Conservation (phyloP, 2,888 invertebrate species). For the Peribatodes rhomboidaria region DNA sequence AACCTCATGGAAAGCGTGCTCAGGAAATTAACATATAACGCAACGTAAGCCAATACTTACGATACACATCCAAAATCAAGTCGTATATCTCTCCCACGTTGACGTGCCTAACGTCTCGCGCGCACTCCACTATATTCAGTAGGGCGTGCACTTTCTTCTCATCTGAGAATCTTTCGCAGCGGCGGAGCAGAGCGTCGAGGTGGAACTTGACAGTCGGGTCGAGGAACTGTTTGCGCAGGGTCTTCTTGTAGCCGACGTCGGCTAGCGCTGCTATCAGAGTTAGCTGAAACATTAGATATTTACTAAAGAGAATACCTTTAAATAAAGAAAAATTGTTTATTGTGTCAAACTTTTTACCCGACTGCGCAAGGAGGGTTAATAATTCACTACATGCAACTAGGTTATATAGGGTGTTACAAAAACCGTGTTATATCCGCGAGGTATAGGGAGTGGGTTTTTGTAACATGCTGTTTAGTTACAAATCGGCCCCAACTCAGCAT, state of each 20-base stretch:
- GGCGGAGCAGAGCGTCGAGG: conserved; percentile 79
- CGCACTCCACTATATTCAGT: conserved; percentile 69
- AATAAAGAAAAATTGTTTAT: not conserved
- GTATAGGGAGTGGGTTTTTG: no score
- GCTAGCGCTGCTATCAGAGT: conserved; percentile 84
- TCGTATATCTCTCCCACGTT: conserved; percentile 75
- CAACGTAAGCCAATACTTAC: conserved; percentile 66
- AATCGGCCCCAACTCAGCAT: no score
- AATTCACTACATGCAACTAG: no score
- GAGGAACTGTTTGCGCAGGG: conserved; percentile 78
- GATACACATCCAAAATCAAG: conserved; percentile 79
- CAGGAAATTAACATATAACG: no score
- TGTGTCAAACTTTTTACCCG: no score
- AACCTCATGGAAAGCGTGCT: no score
- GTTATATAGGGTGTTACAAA: no score
- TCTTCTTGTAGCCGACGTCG: conserved; percentile 82
- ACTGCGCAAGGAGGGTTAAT: no score
- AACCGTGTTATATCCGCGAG: no score
- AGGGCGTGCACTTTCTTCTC: conserved; percentile 71
- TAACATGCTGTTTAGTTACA: no score
- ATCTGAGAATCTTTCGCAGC: conserved; percentile 80
- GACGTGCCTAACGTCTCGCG: conserved; percentile 66
- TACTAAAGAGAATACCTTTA: not conserved
- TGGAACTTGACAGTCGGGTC: conserved; percentile 85
- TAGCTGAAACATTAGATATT: conserved; percentile 59